Base-by-base conservation (phyloP, 2,888 invertebrate genomes). In the Agrochola litura region DNA sequence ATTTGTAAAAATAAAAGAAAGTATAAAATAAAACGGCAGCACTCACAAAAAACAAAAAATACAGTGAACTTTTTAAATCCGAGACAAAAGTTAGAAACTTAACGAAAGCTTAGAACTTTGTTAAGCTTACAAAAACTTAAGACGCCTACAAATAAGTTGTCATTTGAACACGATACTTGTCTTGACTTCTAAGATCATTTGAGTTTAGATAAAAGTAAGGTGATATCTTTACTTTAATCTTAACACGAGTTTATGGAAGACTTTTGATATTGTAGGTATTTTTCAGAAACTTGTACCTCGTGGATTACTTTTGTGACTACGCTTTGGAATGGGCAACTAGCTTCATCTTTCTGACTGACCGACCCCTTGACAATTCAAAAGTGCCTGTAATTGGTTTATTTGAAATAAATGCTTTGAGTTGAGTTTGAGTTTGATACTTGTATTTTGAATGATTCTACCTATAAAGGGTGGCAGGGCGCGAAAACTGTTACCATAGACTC, bases 141-240 rank as follows among this genome's bases (percentile, higher is more conserved):
- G 41, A 67, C 49, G 52, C 49, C 67, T 46, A 79, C 72, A 77
- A 30, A 66, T 67, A 68, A 81, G 56, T 86, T 81, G 68, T 66
- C 72, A 52, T 63, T 6, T 30, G 41, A 84, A 88, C 46, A 54
- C 64, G 81, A 87, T 88, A 81, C 52, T 52, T 52, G 52, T 72
- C 81, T 77, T 46, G 30, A 78, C 68, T 64, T 78, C 66, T 74
- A 46, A 75, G 64, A 72, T 43, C 46, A 56, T 78, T 82, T 5
- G 19, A 78, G 63, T 70, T 70, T 64, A 73, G 63, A 54, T 81
- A 73, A 72, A 77, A 83, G 86, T 81, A 86, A 86, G 67, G n/a
- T 52, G 88, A 86, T 86, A 88, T 77, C 82, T 83, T 69, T 54
- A 68, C 67, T 65, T 41, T 52, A 86, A 83, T 77, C 64, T 82